Percentiles rank a stretch among this genome's conserved stretches.
Conservation (phyloP, 2,888 invertebrate genomes). For the Ecdyonurus torrentis region DNA sequence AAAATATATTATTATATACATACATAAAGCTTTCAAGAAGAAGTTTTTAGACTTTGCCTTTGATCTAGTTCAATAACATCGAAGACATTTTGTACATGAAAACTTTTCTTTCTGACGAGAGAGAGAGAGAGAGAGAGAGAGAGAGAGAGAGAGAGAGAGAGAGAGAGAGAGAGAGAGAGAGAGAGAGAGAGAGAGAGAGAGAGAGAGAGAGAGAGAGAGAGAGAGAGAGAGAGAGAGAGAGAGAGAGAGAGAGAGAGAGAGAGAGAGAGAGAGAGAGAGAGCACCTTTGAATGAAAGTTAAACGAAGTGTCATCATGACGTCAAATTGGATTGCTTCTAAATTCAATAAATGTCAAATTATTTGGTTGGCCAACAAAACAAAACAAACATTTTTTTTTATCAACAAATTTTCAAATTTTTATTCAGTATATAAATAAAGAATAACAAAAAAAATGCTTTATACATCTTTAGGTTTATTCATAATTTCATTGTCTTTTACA, state of each 20-base stretch:
- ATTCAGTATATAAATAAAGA: too few relatives aligned
- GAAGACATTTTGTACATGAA: background rate
- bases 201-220: too few relatives aligned
- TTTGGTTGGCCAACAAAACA: background rate
- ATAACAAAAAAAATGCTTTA: too few relatives aligned
- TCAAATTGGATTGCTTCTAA: background rate
- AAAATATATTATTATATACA: too few relatives aligned
- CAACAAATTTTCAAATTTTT: background rate
- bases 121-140: background rate
- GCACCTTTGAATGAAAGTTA: slow-evolving; percentile 17
- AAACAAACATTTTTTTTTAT: slow-evolving; percentile 17
- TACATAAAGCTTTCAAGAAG: too few relatives aligned
- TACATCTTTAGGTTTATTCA: too few relatives aligned
- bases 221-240: too few relatives aligned
- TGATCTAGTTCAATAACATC: background rate
- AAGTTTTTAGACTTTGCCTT: too few relatives aligned
- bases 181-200: slow-evolving; percentile 6
- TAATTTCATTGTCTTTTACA: too few relatives aligned
- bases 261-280: too few relatives aligned
- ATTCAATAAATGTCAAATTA: background rate
- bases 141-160: slow-evolving; percentile 4
- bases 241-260: too few relatives aligned
- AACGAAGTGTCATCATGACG: too few relatives aligned
- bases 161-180: slow-evolving; percentile 1
- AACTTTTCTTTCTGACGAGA: slow-evolving; percentile 12